Percentiles rank a stretch among this genome's conserved stretches.
Conservation (phyloP, 1,140 invertebrate species). For the Diorhabda elongata region DNA sequence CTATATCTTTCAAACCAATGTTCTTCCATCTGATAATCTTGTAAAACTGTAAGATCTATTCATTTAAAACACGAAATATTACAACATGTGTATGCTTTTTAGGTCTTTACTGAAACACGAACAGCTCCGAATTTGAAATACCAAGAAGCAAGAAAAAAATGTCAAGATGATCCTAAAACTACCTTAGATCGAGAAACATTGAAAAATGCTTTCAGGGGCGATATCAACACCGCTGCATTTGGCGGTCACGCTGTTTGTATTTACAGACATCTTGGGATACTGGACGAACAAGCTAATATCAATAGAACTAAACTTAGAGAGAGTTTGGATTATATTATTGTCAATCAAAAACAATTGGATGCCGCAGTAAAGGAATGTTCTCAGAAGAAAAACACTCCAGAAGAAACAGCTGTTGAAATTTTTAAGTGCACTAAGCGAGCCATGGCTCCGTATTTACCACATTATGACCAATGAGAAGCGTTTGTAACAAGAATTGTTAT, state of each 20-base stretch:
- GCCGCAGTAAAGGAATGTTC: not conserved
- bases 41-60: no score
- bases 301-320: not conserved
- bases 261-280: not conserved
- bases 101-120: not conserved
- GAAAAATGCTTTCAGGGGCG: conserved; percentile 1
- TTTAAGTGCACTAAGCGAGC: not conserved
- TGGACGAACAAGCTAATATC: not conserved
- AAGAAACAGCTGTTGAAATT: not conserved
- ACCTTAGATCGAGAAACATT: not conserved
- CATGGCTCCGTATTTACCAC: not conserved
- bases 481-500: no score
- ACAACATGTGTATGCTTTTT: not conserved
- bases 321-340: not conserved
- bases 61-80: not conserved
- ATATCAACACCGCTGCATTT: not conserved
- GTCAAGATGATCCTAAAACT: not conserved
- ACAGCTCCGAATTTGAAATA: not conserved
- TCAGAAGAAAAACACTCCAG: not conserved
- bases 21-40: no score
- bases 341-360: not conserved
- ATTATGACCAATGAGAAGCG: not conserved
- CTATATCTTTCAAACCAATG: no score
- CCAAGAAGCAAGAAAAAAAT: not conserved
- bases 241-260: not conserved